phyloP scores from a whole-genome alignment of 2,113 vertebrate genomes.

The Dolichallabes microphthalmus region DNA sequence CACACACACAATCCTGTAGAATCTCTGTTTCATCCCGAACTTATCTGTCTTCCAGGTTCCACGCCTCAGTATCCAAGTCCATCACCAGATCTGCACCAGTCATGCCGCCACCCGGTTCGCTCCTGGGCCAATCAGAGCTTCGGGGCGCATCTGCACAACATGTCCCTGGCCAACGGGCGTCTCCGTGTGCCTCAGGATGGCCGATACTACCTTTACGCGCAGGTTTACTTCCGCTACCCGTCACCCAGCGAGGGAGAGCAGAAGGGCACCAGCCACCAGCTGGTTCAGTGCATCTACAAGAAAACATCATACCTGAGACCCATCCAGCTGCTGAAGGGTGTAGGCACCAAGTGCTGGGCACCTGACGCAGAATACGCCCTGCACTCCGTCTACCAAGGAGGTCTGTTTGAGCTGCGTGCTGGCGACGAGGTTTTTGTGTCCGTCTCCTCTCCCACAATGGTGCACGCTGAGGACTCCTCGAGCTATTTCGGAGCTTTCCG shows the following conservation, averaged over 20 bases:
- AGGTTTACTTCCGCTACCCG: slow-evolving; percentile 83
- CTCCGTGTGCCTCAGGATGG: slow-evolving; percentile 80
- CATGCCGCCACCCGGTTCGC: slow-evolving; percentile 78
- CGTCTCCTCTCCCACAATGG: slow-evolving; percentile 78
- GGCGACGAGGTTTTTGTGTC: slow-evolving; percentile 86
- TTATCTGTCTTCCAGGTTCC: slow-evolving; percentile 13
- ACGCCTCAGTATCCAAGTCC: slow-evolving; percentile 44
- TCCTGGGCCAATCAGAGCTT: slow-evolving; percentile 79
- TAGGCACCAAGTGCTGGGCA: slow-evolving; percentile 86
- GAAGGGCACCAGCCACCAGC: slow-evolving; percentile 72
- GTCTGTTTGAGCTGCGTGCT: slow-evolving; percentile 80
- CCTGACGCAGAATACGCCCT: slow-evolving; percentile 82
- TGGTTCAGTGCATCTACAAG: slow-evolving; percentile 85
- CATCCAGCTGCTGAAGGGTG: slow-evolving; percentile 83
- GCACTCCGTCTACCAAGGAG: slow-evolving; percentile 85
- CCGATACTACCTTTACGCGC: slow-evolving; percentile 84
- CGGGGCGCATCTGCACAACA: slow-evolving; percentile 81
- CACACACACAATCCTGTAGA: too few relatives aligned
- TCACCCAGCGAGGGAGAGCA: slow-evolving; percentile 71
- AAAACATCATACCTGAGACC: slow-evolving; percentile 79
- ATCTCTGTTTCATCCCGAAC: background rate
- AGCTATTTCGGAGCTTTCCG: slow-evolving; percentile 84
- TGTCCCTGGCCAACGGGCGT: slow-evolving; percentile 78
- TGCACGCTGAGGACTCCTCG: slow-evolving; percentile 75
- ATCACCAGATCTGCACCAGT: slow-evolving; percentile 75